Base-by-base conservation (phyloP, 2,888 invertebrate genomes). In the Serrognathus titanus region DNA sequence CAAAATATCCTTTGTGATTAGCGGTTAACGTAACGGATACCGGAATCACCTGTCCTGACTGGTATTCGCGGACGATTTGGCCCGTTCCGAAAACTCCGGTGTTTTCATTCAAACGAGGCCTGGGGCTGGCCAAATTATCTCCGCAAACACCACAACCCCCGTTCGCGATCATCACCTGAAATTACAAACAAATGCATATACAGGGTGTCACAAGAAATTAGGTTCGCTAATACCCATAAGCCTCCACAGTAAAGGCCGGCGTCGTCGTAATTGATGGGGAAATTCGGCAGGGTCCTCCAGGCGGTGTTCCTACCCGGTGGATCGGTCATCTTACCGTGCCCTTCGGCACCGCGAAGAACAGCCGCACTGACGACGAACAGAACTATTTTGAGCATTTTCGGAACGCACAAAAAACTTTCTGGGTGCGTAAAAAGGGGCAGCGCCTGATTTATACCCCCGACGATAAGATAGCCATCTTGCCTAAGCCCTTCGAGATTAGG, bases 241-340 rank as follows among this genome's bases (percentile, higher is more conserved):
- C 81, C 81, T 4, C 83, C 83, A 65, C 83, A 83, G 61, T 71
- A 82, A 49, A 78, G 72, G 53, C 76, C 72, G 58, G 80, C 80
- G 62, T 83, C 83, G 46, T 80, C 69, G 64, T 78, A 82, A 71
- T 83, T 81, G 3, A 64, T 62, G 1, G 80, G 80, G 11, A 76
- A 77, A 2, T 66, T 58, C 54, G 72, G 75, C 20, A 79, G 78
- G 43, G 72, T 71, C 54, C 82, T 75, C 81, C 82, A 83, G 37
- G 81, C 74, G 35, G 81, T 80, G 55, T 79, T 79, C 55, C 83
- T 74, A 54, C 79, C 79, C 2, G 80, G 76, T 1, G 83, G 83
- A 40, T 80, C 76, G 65, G 79, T 62, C 69, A 83, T 68, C 75
- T 78, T 78, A 1, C 82, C 83, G 70, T 83, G 83, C 1, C 79